phyloP scores from a whole-genome alignment of 2,113 vertebrate genomes.

The Coreoperca whiteheadi region DNA sequence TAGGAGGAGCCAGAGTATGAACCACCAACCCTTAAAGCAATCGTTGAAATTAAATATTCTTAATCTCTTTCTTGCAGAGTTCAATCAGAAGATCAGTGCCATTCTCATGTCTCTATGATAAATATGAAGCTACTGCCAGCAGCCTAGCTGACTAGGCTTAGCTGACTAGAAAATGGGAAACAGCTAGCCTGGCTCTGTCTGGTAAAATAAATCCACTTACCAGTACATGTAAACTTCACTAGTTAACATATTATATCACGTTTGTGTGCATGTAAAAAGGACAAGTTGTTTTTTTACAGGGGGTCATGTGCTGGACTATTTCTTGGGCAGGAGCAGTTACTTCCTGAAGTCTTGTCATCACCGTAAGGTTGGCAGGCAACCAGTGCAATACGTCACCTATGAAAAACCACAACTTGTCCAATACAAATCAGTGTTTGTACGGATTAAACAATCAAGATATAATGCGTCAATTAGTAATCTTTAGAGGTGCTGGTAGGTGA shows the following conservation, averaged over 20 bases:
- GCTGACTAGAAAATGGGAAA: background rate
- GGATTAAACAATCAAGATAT: background rate
- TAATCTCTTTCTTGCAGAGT: background rate
- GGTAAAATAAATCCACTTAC: background rate
- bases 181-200: background rate
- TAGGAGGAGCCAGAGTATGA: background rate
- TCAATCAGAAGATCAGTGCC: background rate
- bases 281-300: background rate
- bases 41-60: background rate
- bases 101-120: background rate
- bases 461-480: background rate
- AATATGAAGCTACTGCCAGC: background rate
- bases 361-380: background rate
- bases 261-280: background rate
- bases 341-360: background rate
- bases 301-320: background rate
- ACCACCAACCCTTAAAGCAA: background rate
- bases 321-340: background rate
- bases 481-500: background rate
- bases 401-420: background rate
- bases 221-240: background rate
- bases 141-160: background rate
- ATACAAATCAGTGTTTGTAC: slow-evolving; percentile 1
- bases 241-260: background rate
- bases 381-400: background rate